Evolutionary conservation across 2,797 vertebrate species (phyloP), one percentile per base, ranked within the genome.

Genomic region (Amniataba percoides): DNA sequence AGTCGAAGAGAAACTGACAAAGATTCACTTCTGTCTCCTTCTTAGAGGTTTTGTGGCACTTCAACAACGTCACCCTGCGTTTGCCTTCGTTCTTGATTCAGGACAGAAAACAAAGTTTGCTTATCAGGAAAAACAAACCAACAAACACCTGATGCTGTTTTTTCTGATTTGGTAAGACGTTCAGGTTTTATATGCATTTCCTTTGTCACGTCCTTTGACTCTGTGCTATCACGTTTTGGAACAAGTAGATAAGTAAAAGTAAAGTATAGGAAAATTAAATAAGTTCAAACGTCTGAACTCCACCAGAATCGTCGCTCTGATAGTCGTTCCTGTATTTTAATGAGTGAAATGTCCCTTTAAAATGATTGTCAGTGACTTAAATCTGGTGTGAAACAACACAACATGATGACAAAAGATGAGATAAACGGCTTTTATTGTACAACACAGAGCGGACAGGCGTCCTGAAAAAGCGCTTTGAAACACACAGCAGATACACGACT

Each of bases 391-490:
- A 55, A 39, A 27, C 12, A 10, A 4, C 0, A 15, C 15, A n/a
- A 39, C 63, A 53, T 0, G 46, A 63, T 5, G 52, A 60, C 57
- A 67, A 55, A 62, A 0, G 3, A 1, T 62, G 70, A 56, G 73
- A 71, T 73, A 75, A 77, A 78, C 66, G 59, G 77, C 56, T 63
- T 84, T 82, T 85, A 85, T 80, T 85, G 52, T 72, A 73, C 62
- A 72, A 69, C 76, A 78, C 31, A 58, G 43, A 82, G 78, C 78
- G 62, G 68, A 81, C 62, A 52, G 90, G 84, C 64, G 69, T 69
- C 77, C 62, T 39, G 59, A 57, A 55, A 56, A 62, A 72, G 59
- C 23, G 19, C 66, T 69, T 82, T 74, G 67, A 67, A 69, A 27
- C 77, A 80, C n/a, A 59, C 68, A 73, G 69, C 70, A 48, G 59